Evolutionary conservation across 1,140 invertebrate genomes (phyloP).

Genomic region (Gryllus bimaculatus): DNA sequence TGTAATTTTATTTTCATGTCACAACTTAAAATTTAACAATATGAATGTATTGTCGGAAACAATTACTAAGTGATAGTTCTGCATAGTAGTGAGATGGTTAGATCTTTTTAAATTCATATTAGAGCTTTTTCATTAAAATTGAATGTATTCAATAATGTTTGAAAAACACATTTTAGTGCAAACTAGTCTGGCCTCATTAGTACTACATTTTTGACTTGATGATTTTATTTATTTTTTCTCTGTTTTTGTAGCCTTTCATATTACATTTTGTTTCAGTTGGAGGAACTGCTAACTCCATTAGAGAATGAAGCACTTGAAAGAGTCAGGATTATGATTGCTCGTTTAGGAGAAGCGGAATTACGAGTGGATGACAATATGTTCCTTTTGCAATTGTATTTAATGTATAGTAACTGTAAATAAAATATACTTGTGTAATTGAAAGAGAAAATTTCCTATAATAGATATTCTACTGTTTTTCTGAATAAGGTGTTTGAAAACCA

Average conservation of each 20-base stretch:
- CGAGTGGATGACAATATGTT: conserved; percentile 66
- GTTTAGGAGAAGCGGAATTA: conserved; percentile 54
- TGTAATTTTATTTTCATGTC: too few species aligned
- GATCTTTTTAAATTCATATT: too few species aligned
- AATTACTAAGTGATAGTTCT: too few species aligned
- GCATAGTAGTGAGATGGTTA: too few species aligned
- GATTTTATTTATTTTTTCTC: conserved; percentile 8
- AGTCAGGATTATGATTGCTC: conserved; percentile 54
- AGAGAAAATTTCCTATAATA: too few species aligned
- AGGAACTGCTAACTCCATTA: conserved; percentile 67
- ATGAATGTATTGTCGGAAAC: too few species aligned
- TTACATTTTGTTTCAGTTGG: conserved; percentile 44
- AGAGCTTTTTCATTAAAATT: too few species aligned
- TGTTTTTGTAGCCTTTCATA: conserved; percentile 24
- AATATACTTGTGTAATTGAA: background rate
- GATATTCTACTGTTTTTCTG: too few species aligned
- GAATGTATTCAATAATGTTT: too few species aligned
- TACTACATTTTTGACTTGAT: background rate
- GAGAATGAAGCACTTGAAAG: conserved; percentile 57
- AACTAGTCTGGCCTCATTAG: background rate
- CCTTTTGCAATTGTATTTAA: conserved; percentile 51
- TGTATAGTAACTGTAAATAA: conserved; percentile 12
- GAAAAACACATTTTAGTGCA: too few species aligned
- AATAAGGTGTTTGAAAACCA: too few species aligned
- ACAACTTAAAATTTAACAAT: too few species aligned